Base-by-base conservation (phyloP, 2,113 vertebrate species). In the Rhombomys opimus region DNA sequence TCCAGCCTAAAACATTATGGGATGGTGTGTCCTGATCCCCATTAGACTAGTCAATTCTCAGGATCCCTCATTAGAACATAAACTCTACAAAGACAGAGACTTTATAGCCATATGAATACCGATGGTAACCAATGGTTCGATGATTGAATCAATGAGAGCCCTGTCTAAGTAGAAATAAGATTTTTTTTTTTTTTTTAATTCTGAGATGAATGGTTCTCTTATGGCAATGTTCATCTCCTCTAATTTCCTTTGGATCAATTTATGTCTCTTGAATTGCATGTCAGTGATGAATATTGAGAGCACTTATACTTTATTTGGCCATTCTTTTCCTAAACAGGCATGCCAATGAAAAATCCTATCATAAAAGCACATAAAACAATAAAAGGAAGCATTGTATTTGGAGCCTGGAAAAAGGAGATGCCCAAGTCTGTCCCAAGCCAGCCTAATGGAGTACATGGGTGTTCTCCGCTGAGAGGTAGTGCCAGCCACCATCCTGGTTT, bases 261-360 rank as follows among this genome's bases (percentile, higher is more conserved):
- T 87, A 87, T 68, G 41, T 59, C 52, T 89, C 76, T 95, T 77
- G 52, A 11, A 32, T 61, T 91, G 11, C 10, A 80, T 18, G 2
- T 90, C 72, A 27, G 15, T 81, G 80, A 97, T 93, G 72, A 84
- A 77, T 91, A 87, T 18, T 86, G 61, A 95, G 85, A 87, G 4
- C 70, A 93, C 84, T 97, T 82, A 46, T 0, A 54, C 57, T 91
- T 93, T 85, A 80, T 96, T 96, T 90, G 95, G 75, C 87, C 22
- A 63, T 59, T 92, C 5, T 68, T 13, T 70, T 25, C 57, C 14
- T 59, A 59, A 93, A 75, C 30, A 88, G 57, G 72, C 30, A 73
- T 59, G 59, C 32, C 12, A 86, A 67, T 94, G 46, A 72, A 38
- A 61, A 84, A 80, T 90, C 65, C 27, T 35, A 59, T n/a, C 80